Evolutionary conservation across 2,888 invertebrate genomes (phyloP).

Genomic region (Chalcis sispes): DNA sequence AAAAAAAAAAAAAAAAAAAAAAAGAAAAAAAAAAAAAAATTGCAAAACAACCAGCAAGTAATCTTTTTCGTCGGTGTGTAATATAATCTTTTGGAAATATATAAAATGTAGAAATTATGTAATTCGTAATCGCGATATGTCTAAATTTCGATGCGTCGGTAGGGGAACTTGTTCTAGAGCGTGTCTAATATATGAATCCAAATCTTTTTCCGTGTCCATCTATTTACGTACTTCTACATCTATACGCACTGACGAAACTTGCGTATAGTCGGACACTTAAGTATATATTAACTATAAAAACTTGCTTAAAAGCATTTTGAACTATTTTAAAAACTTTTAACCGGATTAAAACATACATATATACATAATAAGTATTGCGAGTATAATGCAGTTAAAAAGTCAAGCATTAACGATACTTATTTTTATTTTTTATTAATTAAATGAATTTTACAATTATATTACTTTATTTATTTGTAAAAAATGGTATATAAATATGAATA

Average conservation of each 20-base stretch:
- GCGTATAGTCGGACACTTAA: background rate
- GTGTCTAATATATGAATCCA: slow-evolving; percentile 22
- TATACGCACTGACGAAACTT: no score
- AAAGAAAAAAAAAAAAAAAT: no score
- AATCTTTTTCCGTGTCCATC: slow-evolving; percentile 35
- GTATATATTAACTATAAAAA: slow-evolving; percentile 35
- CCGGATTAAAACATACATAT: slow-evolving; percentile 5
- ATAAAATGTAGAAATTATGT: background rate
- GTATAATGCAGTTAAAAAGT: background rate
- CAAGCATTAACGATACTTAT: background rate
- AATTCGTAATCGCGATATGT: background rate
- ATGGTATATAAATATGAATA: no score
- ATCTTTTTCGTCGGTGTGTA: no score
- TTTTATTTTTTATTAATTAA: background rate
- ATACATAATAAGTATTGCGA: no score
- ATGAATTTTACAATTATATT: no score
- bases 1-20: no score
- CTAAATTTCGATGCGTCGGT: slow-evolving; percentile 41
- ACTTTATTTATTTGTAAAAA: no score
- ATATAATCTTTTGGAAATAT: no score
- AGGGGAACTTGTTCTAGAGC: slow-evolving; percentile 24
- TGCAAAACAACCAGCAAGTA: no score
- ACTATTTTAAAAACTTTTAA: no score
- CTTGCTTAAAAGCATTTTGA: slow-evolving; percentile 13
- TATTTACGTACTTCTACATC: slow-evolving; percentile 23